Conservation (phyloP, 2,888 invertebrate species). For the Conchocele bisecta region DNA sequence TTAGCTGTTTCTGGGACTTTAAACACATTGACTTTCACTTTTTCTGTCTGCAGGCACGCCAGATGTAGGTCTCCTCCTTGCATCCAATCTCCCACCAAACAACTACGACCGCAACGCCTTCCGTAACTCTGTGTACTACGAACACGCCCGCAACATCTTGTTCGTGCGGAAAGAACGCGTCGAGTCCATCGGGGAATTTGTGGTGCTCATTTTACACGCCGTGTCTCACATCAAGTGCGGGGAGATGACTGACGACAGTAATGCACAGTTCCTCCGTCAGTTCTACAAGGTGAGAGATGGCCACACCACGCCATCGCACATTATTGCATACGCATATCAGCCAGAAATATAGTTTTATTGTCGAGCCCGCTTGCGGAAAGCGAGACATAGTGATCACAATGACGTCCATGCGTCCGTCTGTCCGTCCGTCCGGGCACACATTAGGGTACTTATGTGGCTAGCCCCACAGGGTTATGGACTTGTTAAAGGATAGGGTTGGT, state of each 20-base stretch:
- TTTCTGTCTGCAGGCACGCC: constrained; percentile 60
- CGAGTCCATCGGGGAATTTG: constrained; percentile 81
- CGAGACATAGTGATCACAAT: too few relatives aligned
- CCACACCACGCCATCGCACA: too few relatives aligned
- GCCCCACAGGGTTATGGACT: too few relatives aligned
- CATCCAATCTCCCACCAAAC: constrained; percentile 79
- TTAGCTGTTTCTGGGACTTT: too few relatives aligned
- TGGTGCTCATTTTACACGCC: constrained; percentile 79
- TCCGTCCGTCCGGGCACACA: too few relatives aligned
- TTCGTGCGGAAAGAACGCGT: constrained; percentile 79
- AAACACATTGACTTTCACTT: too few relatives aligned
- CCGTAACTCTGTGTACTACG: constrained; percentile 78
- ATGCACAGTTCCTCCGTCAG: constrained; percentile 76
- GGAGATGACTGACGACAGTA: constrained; percentile 77
- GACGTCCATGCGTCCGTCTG: too few relatives aligned
- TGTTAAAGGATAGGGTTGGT: too few relatives aligned
- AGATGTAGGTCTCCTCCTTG: constrained; percentile 78
- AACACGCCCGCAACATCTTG: constrained; percentile 75
- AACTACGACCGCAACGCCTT: constrained; percentile 78
- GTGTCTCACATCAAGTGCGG: constrained; percentile 79
- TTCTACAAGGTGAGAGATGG: constrained; percentile 79
- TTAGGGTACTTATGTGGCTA: too few relatives aligned
- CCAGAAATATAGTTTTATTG: too few relatives aligned
- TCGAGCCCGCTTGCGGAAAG: too few relatives aligned
- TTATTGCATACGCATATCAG: too few relatives aligned